Evolutionary conservation across 2,113 vertebrate species (phyloP).

Genomic region (Zosterops pallidus): DNA sequence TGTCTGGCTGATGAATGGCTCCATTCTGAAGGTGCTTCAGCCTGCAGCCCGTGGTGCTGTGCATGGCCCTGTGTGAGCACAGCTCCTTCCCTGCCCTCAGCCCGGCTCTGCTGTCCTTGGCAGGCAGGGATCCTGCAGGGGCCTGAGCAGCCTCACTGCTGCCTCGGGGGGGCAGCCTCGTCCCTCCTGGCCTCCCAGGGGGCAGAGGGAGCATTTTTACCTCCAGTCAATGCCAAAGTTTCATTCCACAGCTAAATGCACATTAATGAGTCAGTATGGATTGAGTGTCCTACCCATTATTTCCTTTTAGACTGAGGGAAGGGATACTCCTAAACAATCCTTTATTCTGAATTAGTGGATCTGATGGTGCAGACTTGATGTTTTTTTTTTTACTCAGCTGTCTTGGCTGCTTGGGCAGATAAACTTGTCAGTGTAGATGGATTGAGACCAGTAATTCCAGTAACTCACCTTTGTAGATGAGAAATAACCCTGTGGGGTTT

Average conservation of each 20-base stretch:
- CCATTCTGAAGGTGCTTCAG: neutral
- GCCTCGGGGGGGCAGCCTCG: neutral
- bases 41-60: neutral
- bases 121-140: neutral
- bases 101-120: neutral
- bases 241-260: neutral
- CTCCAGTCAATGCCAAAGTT: neutral
- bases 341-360: slow-evolving; percentile 47
- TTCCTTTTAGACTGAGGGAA: neutral
- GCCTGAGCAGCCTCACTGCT: neutral
- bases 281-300: neutral
- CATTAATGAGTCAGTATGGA: neutral
- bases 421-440: slow-evolving; percentile 28
- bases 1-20: neutral
- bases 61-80: neutral
- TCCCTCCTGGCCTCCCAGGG: neutral
- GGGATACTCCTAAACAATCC: slow-evolving; percentile 13
- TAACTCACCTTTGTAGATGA: neutral
- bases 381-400: neutral
- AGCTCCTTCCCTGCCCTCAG: neutral
- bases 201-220: neutral
- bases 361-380: slow-evolving; percentile 27
- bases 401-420: neutral
- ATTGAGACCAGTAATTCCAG: slow-evolving; percentile 22
- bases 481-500: slow-evolving; percentile 24